Percentiles rank a stretch among this genome's conserved stretches.
Evolutionary conservation across 2,888 invertebrate species (phyloP).

Genomic region (Anodontia alba): DNA sequence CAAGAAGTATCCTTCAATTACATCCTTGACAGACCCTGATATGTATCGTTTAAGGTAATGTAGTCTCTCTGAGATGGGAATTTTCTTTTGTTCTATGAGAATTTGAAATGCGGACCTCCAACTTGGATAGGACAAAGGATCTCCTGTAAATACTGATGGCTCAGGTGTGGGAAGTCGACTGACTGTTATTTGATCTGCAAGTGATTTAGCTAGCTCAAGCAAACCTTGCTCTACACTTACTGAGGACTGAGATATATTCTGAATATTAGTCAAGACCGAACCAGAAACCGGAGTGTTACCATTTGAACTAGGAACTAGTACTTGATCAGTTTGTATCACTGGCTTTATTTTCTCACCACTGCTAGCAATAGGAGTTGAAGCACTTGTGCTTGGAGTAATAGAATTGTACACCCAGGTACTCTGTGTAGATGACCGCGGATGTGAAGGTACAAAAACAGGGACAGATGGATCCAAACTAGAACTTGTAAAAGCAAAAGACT

Average conservation of each 20-base stretch:
- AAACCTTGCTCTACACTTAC: neutral
- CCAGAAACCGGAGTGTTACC: neutral
- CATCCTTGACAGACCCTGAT: constrained; percentile 21
- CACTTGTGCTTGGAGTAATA: neutral
- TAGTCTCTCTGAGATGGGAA: constrained; percentile 28
- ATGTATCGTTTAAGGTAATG: constrained; percentile 33
- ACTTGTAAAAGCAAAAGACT: neutral
- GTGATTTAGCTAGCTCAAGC: constrained; percentile 17
- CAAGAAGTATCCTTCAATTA: constrained; percentile 22
- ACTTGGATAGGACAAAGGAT: constrained; percentile 23
- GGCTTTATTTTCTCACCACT: neutral
- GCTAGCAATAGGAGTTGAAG: neutral
- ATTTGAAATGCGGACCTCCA: constrained; percentile 33
- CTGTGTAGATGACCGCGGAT: neutral
- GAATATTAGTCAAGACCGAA: neutral
- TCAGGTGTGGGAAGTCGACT: constrained; percentile 48
- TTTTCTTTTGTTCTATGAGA: constrained; percentile 25
- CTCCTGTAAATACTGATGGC: constrained; percentile 45
- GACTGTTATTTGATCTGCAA: constrained; percentile 34
- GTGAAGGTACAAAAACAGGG: neutral
- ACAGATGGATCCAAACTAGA: neutral
- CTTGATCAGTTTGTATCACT: neutral
- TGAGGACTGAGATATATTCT: neutral
- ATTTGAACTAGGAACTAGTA: neutral
- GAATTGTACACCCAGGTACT: neutral